Evolutionary conservation across 1,140 invertebrate species (phyloP).

Genomic region (Asobara japonica): DNA sequence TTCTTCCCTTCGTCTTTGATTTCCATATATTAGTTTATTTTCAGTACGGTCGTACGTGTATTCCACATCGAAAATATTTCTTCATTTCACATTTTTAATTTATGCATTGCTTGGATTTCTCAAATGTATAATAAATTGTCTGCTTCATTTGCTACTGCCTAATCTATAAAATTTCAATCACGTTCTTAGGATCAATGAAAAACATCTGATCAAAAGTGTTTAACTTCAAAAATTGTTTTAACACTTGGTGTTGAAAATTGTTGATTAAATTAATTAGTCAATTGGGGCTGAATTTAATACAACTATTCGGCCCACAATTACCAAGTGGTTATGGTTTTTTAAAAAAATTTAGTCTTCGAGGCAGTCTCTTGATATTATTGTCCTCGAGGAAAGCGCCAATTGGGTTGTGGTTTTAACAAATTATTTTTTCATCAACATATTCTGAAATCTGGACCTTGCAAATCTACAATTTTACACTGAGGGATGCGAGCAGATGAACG

Average conservation of each 20-base stretch:
- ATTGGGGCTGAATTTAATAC: background rate
- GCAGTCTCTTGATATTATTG: constrained; percentile 33
- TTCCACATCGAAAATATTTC: background rate
- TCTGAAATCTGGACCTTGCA: background rate
- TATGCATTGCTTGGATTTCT: background rate
- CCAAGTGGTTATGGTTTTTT: background rate
- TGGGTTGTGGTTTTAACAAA: background rate
- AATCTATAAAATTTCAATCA: background rate
- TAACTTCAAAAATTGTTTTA: background rate
- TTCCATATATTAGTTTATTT: background rate
- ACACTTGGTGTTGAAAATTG: too few species aligned
- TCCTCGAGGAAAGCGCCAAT: constrained; percentile 17
- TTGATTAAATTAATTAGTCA: too few species aligned
- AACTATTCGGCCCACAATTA: background rate
- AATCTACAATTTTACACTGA: background rate
- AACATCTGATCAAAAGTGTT: background rate
- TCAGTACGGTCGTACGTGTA: background rate
- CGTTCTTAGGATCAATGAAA: background rate
- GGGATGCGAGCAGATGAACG: background rate
- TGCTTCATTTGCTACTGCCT: background rate
- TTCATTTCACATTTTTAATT: background rate
- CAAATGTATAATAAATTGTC: background rate
- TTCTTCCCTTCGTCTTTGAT: constrained; percentile 18
- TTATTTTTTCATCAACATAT: background rate
- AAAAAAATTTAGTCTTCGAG: constrained; percentile 23